Percentiles rank a stretch among this genome's conserved stretches.
phyloP scores from a whole-genome alignment of 2,797 vertebrate genomes.

The Pithecia hirsuta region DNA sequence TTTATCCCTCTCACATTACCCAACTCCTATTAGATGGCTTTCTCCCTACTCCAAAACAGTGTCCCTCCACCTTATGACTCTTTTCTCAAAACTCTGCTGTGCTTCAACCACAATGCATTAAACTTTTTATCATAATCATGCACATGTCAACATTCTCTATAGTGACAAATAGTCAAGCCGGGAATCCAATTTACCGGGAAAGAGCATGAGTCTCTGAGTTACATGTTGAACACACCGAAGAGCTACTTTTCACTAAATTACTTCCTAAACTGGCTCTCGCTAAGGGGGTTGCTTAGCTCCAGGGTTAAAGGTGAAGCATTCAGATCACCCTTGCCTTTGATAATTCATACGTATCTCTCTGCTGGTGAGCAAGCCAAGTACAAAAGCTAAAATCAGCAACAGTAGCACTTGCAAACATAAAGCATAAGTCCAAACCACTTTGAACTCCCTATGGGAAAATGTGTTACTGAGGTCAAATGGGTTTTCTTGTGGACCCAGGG shows the following conservation, averaged over 20 bases:
- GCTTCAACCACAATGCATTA: neutral
- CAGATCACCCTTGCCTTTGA: neutral
- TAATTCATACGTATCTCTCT: neutral
- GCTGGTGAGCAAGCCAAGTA: neutral
- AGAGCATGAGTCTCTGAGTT: neutral
- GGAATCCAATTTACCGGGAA: neutral
- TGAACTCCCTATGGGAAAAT: neutral
- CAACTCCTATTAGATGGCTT: neutral
- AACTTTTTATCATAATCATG: neutral
- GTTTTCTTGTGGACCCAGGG: neutral
- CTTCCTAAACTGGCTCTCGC: neutral
- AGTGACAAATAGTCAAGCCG: constrained; percentile 16
- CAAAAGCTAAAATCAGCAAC: neutral
- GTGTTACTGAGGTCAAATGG: neutral
- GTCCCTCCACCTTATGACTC: neutral
- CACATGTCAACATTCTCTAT: neutral
- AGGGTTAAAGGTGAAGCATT: constrained; percentile 37
- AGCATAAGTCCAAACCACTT: neutral
- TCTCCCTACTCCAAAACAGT: neutral
- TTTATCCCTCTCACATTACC: neutral
- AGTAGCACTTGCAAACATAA: neutral
- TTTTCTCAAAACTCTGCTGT: neutral
- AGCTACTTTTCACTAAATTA: neutral
- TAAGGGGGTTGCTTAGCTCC: neutral
- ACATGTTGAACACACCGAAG: neutral